Conservation (phyloP, 2,113 vertebrate species). For the Pseudopodoces humilis region DNA sequence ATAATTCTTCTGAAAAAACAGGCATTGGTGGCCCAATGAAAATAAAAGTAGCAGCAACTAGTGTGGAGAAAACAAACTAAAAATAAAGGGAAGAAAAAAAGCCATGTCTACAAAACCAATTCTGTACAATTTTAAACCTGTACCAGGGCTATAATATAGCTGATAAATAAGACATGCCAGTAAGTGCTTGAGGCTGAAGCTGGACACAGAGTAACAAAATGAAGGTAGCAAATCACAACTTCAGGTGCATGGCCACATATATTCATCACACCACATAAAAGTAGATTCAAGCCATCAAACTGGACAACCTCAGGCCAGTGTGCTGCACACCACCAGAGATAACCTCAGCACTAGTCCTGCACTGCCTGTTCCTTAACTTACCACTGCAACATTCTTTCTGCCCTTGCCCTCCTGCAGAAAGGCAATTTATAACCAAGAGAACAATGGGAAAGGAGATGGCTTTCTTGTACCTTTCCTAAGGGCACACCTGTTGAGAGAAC, state of each 20-base stretch:
- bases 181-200: background rate
- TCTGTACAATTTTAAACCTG: background rate
- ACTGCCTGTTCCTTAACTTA: background rate
- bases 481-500: background rate
- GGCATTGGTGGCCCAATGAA: background rate
- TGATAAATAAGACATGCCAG: background rate
- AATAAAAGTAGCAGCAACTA: background rate
- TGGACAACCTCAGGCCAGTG: background rate
- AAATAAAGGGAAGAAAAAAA: background rate
- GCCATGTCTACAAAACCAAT: background rate
- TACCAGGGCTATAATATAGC: background rate
- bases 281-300: background rate
- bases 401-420: background rate
- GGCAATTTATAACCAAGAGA: background rate
- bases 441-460: background rate
- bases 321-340: background rate
- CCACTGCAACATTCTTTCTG: background rate
- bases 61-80: background rate
- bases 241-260: background rate
- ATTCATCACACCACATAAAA: background rate
- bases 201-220: background rate
- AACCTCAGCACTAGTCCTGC: accelerated
- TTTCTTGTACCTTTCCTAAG: background rate
- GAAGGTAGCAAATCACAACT: background rate
- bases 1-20: background rate